Percentiles rank a stretch among this genome's conserved stretches.
phyloP scores from a whole-genome alignment of 2,113 vertebrate genomes.

The Etheostoma cragini region DNA sequence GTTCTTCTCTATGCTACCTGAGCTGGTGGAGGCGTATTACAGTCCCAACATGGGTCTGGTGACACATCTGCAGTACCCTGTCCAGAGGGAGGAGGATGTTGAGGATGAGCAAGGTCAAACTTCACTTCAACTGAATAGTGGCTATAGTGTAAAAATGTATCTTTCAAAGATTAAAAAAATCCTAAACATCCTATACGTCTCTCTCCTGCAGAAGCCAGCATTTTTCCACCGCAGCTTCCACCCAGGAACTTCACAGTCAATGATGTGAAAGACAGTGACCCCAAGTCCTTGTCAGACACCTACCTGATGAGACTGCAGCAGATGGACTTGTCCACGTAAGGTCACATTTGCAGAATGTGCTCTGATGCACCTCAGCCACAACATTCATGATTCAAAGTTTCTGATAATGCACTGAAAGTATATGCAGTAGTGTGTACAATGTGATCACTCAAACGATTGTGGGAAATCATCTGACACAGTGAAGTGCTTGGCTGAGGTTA shows the following conservation, averaged over 20 bases:
- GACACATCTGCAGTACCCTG: constrained; percentile 91
- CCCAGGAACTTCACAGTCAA: constrained; percentile 86
- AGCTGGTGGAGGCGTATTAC: constrained; percentile 96
- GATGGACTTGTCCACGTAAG: constrained; percentile 89
- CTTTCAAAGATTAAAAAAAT: not conserved
- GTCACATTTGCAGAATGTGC: constrained; percentile 1
- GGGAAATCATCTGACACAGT: not conserved
- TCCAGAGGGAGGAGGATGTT: constrained; percentile 91
- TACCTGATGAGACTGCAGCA: constrained; percentile 88
- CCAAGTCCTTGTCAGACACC: constrained; percentile 85
- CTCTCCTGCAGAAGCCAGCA: constrained; percentile 80
- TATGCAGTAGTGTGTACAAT: not conserved
- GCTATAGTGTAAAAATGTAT: not conserved
- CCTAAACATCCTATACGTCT: not conserved
- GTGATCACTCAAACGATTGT: not conserved
- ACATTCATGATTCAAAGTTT: not conserved
- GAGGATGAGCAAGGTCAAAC: constrained; percentile 90
- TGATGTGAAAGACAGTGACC: constrained; percentile 86
- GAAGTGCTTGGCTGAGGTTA: not conserved
- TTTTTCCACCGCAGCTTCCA: constrained; percentile 90
- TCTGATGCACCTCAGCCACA: not conserved
- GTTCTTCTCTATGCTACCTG: constrained; percentile 89
- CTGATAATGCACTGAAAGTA: not conserved
- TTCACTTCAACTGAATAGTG: not conserved
- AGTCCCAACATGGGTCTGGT: constrained; percentile 95